Evolutionary conservation across 2,797 vertebrate genomes (phyloP).

Genomic region (Trichosurus vulpecula): DNA sequence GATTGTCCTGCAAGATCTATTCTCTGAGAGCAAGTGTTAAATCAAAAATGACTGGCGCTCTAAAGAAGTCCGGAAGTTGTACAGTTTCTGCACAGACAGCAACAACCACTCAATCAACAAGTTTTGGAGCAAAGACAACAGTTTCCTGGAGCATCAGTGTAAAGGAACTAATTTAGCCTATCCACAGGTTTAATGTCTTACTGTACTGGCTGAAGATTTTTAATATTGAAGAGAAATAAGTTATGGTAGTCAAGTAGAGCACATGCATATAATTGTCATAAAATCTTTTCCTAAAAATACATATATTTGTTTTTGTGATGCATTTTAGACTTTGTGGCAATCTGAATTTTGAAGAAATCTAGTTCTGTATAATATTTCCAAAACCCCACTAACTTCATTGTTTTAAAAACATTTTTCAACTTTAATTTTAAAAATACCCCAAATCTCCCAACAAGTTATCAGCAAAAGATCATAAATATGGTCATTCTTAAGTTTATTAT

Average conservation of each 20-base stretch:
- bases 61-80: slow-evolving; percentile 97
- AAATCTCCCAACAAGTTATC: slow-evolving; percentile 65
- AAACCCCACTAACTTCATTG: slow-evolving; percentile 57
- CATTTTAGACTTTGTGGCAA: slow-evolving; percentile 63
- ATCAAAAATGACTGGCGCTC: slow-evolving; percentile 97
- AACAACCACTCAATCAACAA: slow-evolving; percentile 93
- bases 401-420: slow-evolving; percentile 28
- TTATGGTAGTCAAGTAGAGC: background rate
- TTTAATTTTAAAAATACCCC: slow-evolving; percentile 4
- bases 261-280: background rate
- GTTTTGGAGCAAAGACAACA: slow-evolving; percentile 87
- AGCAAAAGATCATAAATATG: slow-evolving; percentile 34
- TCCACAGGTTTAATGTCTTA: slow-evolving; percentile 41
- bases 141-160: slow-evolving; percentile 87
- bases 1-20: slow-evolving; percentile 95
- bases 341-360: slow-evolving; percentile 63
- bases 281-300: slow-evolving; percentile 52
- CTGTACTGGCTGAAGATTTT: slow-evolving; percentile 51
- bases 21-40: slow-evolving; percentile 97
- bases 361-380: slow-evolving; percentile 55
- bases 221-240: slow-evolving; percentile 39
- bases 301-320: slow-evolving; percentile 43
- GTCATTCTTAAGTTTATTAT: slow-evolving; percentile 79
- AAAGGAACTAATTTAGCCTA: slow-evolving; percentile 26
- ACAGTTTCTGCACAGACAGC: slow-evolving; percentile 96